A percentile compares a stretch with the other conserved stretches of the same genome.
These are phyloP conservation scores for Trachelus stipa DNA, from an alignment of 2,888 invertebrate species.

Conservation along the genomic window DNA sequence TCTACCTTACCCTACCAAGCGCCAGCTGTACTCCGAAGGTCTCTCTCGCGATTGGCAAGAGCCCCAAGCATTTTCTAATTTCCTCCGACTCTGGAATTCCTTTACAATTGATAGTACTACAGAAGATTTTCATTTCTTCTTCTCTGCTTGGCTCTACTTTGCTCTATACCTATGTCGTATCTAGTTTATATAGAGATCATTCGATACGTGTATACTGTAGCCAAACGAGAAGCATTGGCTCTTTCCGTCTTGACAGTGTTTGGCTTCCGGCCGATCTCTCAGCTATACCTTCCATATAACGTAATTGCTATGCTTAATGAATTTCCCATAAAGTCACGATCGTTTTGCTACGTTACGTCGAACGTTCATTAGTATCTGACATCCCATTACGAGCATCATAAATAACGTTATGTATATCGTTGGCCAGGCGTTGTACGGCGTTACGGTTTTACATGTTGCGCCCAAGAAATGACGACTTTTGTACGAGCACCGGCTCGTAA, in stretches of 20 bases:
- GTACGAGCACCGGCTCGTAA: constrained; percentile 43
- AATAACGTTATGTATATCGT: constrained; percentile 44
- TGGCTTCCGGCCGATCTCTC: neutral
- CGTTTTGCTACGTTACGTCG: constrained; percentile 37
- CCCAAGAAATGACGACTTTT: constrained; percentile 32
- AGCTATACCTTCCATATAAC: neutral
- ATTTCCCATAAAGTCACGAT: constrained; percentile 23
- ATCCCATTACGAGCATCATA: constrained; percentile 60
- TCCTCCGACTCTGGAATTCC: neutral
- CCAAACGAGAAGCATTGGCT: neutral
- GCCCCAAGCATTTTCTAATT: neutral
- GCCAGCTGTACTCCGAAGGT: neutral
- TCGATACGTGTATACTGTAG: neutral
- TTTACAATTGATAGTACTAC: neutral
- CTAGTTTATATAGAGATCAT: neutral
- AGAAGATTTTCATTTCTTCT: neutral
- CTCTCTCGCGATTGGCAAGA: neutral
- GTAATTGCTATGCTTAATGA: constrained; percentile 12
- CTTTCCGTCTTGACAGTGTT: neutral
- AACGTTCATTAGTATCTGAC: constrained; percentile 61
- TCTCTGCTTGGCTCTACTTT: neutral
- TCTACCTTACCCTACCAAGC: neutral
- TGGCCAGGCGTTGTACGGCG: constrained; percentile 24
- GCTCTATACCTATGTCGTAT: neutral
- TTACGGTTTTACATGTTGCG: constrained; percentile 46